Evolutionary conservation across 1,140 invertebrate species (phyloP).

Genomic region (Diorhabda carinulata): DNA sequence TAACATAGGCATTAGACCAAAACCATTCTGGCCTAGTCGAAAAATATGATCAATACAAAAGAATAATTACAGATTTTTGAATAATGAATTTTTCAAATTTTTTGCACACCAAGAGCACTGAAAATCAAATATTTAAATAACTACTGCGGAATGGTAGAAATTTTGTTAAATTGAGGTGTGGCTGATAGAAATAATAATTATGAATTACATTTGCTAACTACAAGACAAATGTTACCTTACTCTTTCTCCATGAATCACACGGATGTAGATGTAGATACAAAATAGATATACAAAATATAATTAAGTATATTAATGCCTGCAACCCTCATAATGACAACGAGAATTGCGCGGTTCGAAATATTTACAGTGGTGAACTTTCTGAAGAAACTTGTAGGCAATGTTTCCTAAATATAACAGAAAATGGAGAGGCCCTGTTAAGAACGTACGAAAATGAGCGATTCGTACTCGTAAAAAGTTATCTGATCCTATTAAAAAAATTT

Average conservation of each 20-base stretch:
- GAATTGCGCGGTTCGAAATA: not conserved
- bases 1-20: no score
- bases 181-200: conserved; percentile 29
- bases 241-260: conserved; percentile 21
- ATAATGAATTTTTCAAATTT: no score
- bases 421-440: not conserved
- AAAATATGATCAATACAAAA: no score
- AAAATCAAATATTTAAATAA: no score
- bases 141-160: conserved; percentile 20
- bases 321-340: not conserved
- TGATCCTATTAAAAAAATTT: no score
- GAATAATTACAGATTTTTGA: no score
- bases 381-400: not conserved
- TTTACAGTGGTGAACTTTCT: not conserved
- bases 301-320: not conserved
- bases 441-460: no score
- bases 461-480: no score
- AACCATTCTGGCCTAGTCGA: no score
- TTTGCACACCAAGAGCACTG: no score
- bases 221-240: conserved; percentile 26
- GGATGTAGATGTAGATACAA: conserved; percentile 1
- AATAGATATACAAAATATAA: not conserved
- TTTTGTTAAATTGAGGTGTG: conserved; percentile 27
- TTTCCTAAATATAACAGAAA: not conserved
- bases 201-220: conserved; percentile 30